Evolutionary conservation across 2,888 invertebrate species (phyloP).

Genomic region (Lissocephala sabroskyi): DNA sequence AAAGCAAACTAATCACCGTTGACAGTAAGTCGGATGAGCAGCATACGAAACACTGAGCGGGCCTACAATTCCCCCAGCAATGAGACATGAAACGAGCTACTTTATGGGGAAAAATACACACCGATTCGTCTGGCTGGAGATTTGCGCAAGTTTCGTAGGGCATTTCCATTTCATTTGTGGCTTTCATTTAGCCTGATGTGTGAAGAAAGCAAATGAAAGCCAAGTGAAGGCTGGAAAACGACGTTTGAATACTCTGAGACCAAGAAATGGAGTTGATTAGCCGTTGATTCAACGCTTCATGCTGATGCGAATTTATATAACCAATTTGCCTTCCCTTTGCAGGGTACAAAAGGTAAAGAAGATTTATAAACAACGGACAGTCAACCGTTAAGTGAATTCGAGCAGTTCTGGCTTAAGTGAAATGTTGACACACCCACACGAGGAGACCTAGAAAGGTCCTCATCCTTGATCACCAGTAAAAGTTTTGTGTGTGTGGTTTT

Average conservation of each 20-base stretch:
- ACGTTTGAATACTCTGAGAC: too few relatives aligned
- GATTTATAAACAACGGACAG: slow-evolving; percentile 49
- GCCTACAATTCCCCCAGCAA: background rate
- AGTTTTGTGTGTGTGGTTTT: too few relatives aligned
- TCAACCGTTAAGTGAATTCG: background rate
- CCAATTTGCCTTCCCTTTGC: too few relatives aligned
- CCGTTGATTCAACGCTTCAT: too few relatives aligned
- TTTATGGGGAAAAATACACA: slow-evolving; percentile 9
- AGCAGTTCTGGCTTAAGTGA: slow-evolving; percentile 28
- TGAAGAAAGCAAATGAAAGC: slow-evolving; percentile 51
- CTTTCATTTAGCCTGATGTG: slow-evolving; percentile 58
- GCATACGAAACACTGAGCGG: background rate
- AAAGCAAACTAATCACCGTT: slow-evolving; percentile 57
- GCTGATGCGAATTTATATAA: too few relatives aligned
- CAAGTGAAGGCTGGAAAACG: too few relatives aligned
- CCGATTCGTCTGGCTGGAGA: slow-evolving; percentile 20
- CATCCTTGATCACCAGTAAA: too few relatives aligned
- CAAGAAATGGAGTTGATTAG: too few relatives aligned
- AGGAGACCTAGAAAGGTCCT: too few relatives aligned
- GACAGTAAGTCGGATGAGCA: slow-evolving; percentile 39
- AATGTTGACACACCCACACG: slow-evolving; percentile 34
- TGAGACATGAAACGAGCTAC: slow-evolving; percentile 29
- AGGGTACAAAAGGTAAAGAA: slow-evolving; percentile 16
- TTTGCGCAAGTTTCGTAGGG: slow-evolving; percentile 13
- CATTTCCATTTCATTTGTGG: slow-evolving; percentile 26